Percentiles rank a stretch among this genome's conserved stretches.
These are phyloP conservation scores for Heterocephalus glaber DNA, from an alignment of 2,113 vertebrate genomes.

Conservation along the genomic window DNA sequence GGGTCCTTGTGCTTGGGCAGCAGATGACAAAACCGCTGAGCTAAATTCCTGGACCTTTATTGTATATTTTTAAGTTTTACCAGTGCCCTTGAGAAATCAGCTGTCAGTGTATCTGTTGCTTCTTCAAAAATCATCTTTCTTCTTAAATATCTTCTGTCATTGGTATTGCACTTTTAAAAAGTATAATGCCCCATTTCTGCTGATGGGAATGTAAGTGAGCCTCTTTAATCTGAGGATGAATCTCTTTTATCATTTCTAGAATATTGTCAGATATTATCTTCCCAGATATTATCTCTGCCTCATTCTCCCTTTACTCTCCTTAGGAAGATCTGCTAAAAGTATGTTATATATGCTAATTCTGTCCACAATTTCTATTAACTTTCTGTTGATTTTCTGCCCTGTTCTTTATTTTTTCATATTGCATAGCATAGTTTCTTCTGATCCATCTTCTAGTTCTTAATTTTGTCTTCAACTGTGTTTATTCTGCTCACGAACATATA, in stretches of 20 bases:
- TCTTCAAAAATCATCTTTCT: neutral
- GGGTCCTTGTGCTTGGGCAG: too few species aligned
- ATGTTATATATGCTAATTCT: neutral
- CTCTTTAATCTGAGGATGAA: neutral
- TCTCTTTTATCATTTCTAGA: neutral
- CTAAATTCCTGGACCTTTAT: too few species aligned
- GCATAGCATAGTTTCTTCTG: neutral
- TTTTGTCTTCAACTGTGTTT: constrained; percentile 21
- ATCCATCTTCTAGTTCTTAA: neutral
- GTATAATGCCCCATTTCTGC: neutral
- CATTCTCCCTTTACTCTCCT: neutral
- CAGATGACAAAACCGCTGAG: too few species aligned
- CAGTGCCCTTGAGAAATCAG: constrained; percentile 2
- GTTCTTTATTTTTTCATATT: neutral
- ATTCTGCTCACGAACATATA: neutral
- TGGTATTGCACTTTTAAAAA: neutral
- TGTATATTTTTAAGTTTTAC: neutral
- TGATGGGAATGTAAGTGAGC: neutral
- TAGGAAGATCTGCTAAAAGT: neutral
- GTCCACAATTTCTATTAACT: neutral
- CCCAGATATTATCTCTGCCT: neutral
- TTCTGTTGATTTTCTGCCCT: neutral
- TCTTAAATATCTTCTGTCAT: neutral
- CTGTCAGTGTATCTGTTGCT: neutral
- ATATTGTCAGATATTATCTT: neutral